Conservation (phyloP, 2,797 vertebrate species). For the Botia almorhae region DNA sequence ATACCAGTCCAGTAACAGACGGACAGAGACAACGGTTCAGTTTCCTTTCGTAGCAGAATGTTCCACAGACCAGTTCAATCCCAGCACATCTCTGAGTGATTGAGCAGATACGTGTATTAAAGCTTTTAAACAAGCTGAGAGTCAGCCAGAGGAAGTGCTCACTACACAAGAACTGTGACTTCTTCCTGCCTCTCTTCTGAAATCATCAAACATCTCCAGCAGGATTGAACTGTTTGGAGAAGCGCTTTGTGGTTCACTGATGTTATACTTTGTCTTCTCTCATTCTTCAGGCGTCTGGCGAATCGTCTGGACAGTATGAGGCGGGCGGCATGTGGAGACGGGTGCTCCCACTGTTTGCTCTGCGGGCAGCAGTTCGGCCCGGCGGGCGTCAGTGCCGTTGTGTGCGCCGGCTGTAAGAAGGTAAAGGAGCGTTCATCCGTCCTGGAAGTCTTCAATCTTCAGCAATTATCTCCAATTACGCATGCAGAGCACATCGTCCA, state of each 20-base stretch:
- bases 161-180: slow-evolving; percentile 43
- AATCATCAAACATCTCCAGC: slow-evolving; percentile 36
- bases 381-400: slow-evolving; percentile 79
- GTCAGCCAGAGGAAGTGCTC: slow-evolving; percentile 44
- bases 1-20: not conserved
- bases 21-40: not conserved
- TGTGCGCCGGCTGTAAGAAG: slow-evolving; percentile 93
- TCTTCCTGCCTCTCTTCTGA: slow-evolving; percentile 3
- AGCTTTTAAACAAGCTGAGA: slow-evolving; percentile 40
- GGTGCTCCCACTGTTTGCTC: slow-evolving; percentile 87
- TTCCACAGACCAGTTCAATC: slow-evolving; percentile 28
- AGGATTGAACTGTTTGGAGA: not conserved
- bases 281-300: slow-evolving; percentile 83
- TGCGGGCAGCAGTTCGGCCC: slow-evolving; percentile 87
- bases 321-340: slow-evolving; percentile 87
- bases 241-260: slow-evolving; percentile 16
- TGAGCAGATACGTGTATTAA: slow-evolving; percentile 26
- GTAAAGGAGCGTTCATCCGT: slow-evolving; percentile 66
- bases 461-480: slow-evolving; percentile 17
- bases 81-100: slow-evolving; percentile 43
- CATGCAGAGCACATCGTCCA: not conserved
- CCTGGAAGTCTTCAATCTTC: not conserved
- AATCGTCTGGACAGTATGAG: slow-evolving; percentile 88
- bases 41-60: slow-evolving; percentile 3
- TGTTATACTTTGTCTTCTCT: not conserved